Evolutionary conservation across 2,113 vertebrate genomes (phyloP), one percentile per base, ranked within the genome.

Genomic region (Archilochus colubris): DNA sequence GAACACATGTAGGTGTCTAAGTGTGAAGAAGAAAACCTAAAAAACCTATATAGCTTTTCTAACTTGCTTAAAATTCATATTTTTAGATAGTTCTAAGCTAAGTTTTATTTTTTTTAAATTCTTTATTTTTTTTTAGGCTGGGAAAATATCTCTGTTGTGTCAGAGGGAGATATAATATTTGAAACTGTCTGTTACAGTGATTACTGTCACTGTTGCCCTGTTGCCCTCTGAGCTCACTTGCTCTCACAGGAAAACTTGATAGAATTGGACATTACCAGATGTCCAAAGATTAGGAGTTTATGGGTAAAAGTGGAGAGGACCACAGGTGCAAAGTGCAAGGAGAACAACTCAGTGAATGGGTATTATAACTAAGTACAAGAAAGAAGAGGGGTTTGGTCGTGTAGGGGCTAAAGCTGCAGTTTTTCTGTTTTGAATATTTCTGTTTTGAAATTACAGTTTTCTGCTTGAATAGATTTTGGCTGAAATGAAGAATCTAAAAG

Each of bases 141-240:
- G 44, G n/a, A 33, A 55, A 82, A 58, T 11, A 25, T 76, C 64
- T 14, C 40, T 94, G 38, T 85, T 78, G 46, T 78, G 57, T 82
- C 54, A 82, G 79, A 91, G 74, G 25, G 57, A 64, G 50, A n/a
- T 38, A 46, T 18, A 63, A 27, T 68, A 48, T 59, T 58, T 92
- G 63, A 88, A 93, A 80, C 62, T 54, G 57, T 81, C 64, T 94
- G 67, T 72, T 87, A 82, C 36, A 85, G 59, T 57, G 82, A 76
- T 92, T 84, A 82, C 50, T 82, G 44, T 92, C 77, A 57, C 62
- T 91, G 12, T 73, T 85, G 50, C 50, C 13, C 23, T 51, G 22
- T 51, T 50, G 82, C 54, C 50, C 13, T 79, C 84, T 78, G 44
- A 82, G 53, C 9, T 40, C 12, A 3, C 31, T 84, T 72, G 89